A percentile compares a stretch with the other conserved stretches of the same genome.
Conservation (phyloP, 2,888 invertebrate genomes). For the Drosophila colorata region DNA sequence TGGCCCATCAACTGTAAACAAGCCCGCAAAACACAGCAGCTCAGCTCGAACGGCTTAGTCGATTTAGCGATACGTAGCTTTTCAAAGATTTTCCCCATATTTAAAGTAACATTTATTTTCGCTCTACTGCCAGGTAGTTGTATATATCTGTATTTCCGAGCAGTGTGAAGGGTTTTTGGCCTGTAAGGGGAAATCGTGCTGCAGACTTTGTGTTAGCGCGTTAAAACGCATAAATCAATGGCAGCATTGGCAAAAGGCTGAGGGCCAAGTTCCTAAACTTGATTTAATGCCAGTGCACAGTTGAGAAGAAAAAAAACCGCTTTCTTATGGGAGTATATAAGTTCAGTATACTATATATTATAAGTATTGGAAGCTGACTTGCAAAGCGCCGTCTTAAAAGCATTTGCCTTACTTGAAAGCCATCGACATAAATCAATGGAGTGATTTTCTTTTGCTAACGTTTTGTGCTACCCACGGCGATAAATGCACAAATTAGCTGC, state of each 20-base stretch:
- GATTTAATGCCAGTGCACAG: slow-evolving; percentile 65
- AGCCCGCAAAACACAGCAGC: slow-evolving; percentile 44
- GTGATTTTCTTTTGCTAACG: background rate
- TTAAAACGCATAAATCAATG: slow-evolving; percentile 68
- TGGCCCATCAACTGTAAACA: slow-evolving; percentile 19
- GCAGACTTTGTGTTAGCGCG: slow-evolving; percentile 51
- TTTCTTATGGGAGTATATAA: slow-evolving; percentile 25
- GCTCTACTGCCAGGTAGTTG: slow-evolving; percentile 22
- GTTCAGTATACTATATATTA: slow-evolving; percentile 7
- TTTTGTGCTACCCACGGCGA: background rate
- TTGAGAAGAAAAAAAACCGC: slow-evolving; percentile 26
- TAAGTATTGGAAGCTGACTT: slow-evolving; percentile 45
- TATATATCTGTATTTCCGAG: background rate
- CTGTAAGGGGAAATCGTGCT: background rate
- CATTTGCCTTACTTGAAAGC: slow-evolving; percentile 31
- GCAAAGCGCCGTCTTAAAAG: slow-evolving; percentile 45
- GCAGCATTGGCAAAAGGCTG: slow-evolving; percentile 57
- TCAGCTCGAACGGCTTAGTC: slow-evolving; percentile 39
- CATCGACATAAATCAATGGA: slow-evolving; percentile 29
- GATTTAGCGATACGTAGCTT: slow-evolving; percentile 33
- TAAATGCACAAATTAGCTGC: background rate
- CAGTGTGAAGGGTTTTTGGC: background rate
- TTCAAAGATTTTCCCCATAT: slow-evolving; percentile 50
- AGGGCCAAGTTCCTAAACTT: slow-evolving; percentile 70
- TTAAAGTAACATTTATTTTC: slow-evolving; percentile 63